These are phyloP conservation scores for Hymenochirus boettgeri DNA, from an alignment of 2,113 vertebrate species.

Conservation along the genomic window DNA sequence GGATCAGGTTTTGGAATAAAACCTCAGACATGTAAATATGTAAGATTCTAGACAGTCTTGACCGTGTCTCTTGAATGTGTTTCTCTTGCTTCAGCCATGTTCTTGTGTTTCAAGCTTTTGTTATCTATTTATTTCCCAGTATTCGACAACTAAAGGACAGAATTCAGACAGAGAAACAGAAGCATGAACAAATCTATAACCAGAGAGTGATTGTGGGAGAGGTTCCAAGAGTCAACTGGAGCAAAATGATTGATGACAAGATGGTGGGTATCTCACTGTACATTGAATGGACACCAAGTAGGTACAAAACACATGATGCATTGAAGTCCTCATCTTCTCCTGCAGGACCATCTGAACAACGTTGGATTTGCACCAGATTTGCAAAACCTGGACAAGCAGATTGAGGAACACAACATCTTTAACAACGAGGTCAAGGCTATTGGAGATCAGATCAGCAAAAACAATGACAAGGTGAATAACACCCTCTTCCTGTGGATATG, in stretches of 20 bases:
- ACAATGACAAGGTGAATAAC: slow-evolving; percentile 70
- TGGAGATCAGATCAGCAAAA: slow-evolving; percentile 74
- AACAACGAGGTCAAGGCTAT: slow-evolving; percentile 95
- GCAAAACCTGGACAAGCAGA: slow-evolving; percentile 80
- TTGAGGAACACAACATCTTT: slow-evolving; percentile 94
- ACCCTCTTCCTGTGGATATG: too few species aligned
- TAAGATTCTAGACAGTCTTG: too few species aligned
- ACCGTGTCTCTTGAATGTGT: too few species aligned
- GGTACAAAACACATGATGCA: background rate
- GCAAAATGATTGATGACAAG: slow-evolving; percentile 83
- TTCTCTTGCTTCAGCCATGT: too few species aligned
- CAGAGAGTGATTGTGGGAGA: slow-evolving; percentile 65
- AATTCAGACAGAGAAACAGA: slow-evolving; percentile 70
- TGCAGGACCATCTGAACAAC: slow-evolving; percentile 70
- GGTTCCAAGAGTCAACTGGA: slow-evolving; percentile 87
- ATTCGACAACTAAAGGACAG: slow-evolving; percentile 86
- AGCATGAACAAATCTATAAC: slow-evolving; percentile 80
- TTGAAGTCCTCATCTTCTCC: background rate
- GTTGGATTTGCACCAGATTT: slow-evolving; percentile 85
- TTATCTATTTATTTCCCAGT: slow-evolving; percentile 53
- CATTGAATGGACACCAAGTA: background rate
- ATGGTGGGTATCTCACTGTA: slow-evolving; percentile 64
- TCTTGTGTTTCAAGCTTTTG: too few species aligned
- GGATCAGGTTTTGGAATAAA: too few species aligned
- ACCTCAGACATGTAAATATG: too few species aligned